Evolutionary conservation across 1,140 invertebrate species (phyloP), one percentile per base, ranked within the genome.

Genomic region (Tenebrio molitor): DNA sequence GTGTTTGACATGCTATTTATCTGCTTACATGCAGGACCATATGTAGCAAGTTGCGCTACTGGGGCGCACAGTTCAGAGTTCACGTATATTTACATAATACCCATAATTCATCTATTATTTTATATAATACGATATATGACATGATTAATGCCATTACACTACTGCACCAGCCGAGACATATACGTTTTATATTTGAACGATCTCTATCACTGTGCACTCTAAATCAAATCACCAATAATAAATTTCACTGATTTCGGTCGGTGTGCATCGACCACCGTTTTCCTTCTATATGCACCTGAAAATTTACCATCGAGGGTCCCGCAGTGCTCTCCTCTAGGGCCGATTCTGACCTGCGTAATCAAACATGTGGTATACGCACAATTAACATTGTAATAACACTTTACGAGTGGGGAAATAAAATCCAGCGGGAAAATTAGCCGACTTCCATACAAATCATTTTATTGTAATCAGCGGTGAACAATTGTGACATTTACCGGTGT

Each of bases 41-140:
- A 66, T 66, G 39, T 66, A 42, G 42, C 42, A 66, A 66, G 64
- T 66, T 66, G 14, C 8, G 64, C 64, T 66, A 66, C 64, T 19
- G 64, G 23, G 50, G 50, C 50, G 50, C 21, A 41, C 12, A 66
- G 64, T 66, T 66, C 64, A 66, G 42, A 66, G 64, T 66, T 66
- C 64, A 66, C 44, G 34, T 66, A 66, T 66, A 66, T 66, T 66
- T 66, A 66, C 64, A 66, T 66, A 66, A 66, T 66, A 66, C 36
- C 36, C 36, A 66, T 66, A 66, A 44, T 66, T 66, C 64, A 66
- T 66, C 64, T 66, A 66, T 66, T 66, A 66, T 66, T 66, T 66
- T 66, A 66, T 66, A 66, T 66, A 66, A 66, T 66, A 44, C 64
- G 36, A 66, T 66, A 66, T 34, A 19, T 17, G 33, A 66, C 64